Conservation (phyloP, 2,888 invertebrate species). For the Tuberolachnus salignus region DNA sequence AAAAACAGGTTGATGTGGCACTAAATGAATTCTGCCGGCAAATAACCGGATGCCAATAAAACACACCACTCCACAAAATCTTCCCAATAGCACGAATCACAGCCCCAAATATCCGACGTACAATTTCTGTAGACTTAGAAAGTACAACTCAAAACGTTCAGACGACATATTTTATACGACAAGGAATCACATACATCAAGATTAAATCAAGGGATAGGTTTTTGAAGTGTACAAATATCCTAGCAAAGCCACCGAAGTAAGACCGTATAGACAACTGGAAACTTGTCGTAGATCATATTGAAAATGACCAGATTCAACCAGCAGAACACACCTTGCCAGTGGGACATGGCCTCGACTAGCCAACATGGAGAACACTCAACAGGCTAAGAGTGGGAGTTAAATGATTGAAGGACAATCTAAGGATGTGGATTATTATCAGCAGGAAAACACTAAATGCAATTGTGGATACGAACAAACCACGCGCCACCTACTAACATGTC, state of each 20-base stretch:
- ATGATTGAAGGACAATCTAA: conserved; percentile 1
- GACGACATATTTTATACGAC: not conserved
- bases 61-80: too few species aligned
- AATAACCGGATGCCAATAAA: too few species aligned
- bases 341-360: not conserved
- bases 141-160: too few species aligned
- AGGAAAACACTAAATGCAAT: conserved; percentile 14
- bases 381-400: not conserved
- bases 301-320: not conserved
- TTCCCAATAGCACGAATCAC: too few species aligned
- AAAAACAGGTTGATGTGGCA: too few species aligned
- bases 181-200: not conserved
- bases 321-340: not conserved
- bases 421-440: not conserved
- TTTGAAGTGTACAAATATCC: not conserved
- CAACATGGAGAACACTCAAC: conserved; percentile 9
- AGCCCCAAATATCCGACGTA: too few species aligned
- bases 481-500: not conserved
- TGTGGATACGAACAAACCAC: conserved; percentile 17
- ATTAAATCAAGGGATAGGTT: not conserved
- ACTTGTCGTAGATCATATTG: not conserved
- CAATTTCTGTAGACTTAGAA: too few species aligned
- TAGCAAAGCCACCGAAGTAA: not conserved
- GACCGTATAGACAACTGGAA: not conserved
- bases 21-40: too few species aligned